Evolutionary conservation across 2,113 vertebrate species (phyloP), one percentile per base, ranked within the genome.

Genomic region (Lophius piscatorius): DNA sequence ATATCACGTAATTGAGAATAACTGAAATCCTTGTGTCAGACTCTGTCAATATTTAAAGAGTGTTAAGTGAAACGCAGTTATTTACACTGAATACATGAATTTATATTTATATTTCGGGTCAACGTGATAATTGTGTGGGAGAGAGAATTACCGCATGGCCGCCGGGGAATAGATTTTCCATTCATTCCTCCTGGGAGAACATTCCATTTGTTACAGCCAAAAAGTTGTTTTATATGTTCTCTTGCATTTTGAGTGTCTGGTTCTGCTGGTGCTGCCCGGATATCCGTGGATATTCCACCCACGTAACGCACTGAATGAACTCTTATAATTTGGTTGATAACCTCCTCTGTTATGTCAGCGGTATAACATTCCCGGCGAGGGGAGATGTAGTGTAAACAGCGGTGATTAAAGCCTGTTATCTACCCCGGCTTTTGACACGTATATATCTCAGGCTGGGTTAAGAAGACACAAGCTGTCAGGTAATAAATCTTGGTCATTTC

Each of bases 351-450:
- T 68, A 52, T 71, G 84, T 83, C 78, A 81, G 58, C 65, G 58
- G 71, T 76, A 28, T 67, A 80, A 78, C 80, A 77, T 82, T 68
- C 70, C 57, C 28, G 28, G 71, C 48, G 48, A 78, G 61, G 56
- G 49, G 49, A 61, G 54, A 76, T 57, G 76, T 34, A 70, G 71
- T 60, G 76, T 76, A 83, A 86, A 87, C 86, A 85, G 63, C 61
- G 67, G 71, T 76, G 82, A 82, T 88, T 85, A 83, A 63, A 80
- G 74, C 21, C 3, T 42, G 60, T 82, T 81, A 77, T 87, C 82
- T 74, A 36, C 4, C 34, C 73, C 74, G 47, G 57, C 78, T 60
- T 86, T 75, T 85, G 80, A 84, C 84, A 83, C 71, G 74, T 52
- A 59, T 59, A 74, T 83, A 71, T 83, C 70, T 58, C 48, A 67